Evolutionary conservation across 2,888 invertebrate species (phyloP).

Genomic region (Amorpha juglandis): DNA sequence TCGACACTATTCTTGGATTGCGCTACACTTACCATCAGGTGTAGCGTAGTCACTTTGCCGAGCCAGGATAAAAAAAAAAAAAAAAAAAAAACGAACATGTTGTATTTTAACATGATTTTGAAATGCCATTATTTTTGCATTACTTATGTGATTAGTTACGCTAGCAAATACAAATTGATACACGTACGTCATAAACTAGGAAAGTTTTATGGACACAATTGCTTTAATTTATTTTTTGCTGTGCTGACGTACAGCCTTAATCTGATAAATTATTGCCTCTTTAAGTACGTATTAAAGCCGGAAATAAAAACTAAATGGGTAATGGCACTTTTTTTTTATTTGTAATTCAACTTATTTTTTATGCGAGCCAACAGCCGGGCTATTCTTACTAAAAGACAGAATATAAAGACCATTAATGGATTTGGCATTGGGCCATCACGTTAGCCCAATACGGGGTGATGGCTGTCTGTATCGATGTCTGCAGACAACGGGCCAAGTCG

Average conservation of each 20-base stretch:
- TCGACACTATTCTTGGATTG: too few species aligned
- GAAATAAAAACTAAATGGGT: not conserved
- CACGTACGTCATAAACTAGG: not conserved
- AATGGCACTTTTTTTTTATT: not conserved
- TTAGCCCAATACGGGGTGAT: not conserved
- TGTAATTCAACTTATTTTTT: not conserved
- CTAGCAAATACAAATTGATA: not conserved
- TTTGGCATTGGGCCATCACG: constrained; percentile 2
- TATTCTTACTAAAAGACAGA: not conserved
- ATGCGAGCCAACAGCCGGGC: not conserved
- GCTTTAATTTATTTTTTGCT: not conserved
- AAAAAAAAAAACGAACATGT: too few species aligned
- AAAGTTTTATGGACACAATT: not conserved
- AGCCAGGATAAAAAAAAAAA: too few species aligned
- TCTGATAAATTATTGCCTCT: not conserved
- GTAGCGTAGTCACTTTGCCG: too few species aligned
- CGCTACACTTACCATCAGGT: too few species aligned
- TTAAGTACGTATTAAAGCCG: not conserved
- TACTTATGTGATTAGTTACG: not conserved
- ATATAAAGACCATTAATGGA: not conserved
- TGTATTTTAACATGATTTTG: not conserved
- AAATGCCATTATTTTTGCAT: not conserved
- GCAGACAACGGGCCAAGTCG: not conserved
- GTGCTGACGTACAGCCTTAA: not conserved
- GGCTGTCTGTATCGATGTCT: not conserved